A percentile compares a stretch with the other conserved stretches of the same genome.
Conservation (phyloP, 1,140 invertebrate genomes). For the Colletes latitarsis region DNA sequence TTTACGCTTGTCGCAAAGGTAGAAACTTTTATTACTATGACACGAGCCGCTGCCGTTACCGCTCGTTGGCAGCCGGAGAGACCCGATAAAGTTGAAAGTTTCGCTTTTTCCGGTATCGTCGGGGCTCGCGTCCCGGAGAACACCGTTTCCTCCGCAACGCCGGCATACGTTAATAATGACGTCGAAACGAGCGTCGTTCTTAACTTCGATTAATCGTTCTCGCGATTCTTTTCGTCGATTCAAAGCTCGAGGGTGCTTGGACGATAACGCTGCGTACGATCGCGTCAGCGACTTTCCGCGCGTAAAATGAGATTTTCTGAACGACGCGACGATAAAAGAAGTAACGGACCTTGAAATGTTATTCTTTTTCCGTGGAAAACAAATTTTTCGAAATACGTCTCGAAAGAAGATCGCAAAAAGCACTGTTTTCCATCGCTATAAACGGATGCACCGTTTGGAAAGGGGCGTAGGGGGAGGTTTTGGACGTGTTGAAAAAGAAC, state of each 20-base stretch:
- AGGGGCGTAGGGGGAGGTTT: background rate
- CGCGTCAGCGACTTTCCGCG: conserved; percentile 48
- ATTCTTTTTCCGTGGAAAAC: too few relatives aligned
- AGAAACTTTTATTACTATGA: conserved; percentile 36
- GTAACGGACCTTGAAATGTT: too few relatives aligned
- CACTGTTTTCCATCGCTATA: conserved; percentile 36
- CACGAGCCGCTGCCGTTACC: background rate
- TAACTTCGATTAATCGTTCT: conserved; percentile 4
- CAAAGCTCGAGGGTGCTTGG: conserved; percentile 33
- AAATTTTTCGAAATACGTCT: too few relatives aligned
- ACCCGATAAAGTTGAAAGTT: conserved; percentile 34
- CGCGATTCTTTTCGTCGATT: background rate
- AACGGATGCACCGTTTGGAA: conserved; percentile 10
- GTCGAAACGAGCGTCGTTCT: conserved; percentile 14
- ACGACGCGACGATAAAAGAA: conserved; percentile 41
- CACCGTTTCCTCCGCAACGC: background rate
- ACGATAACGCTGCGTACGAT: background rate
- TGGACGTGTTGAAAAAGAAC: conserved; percentile 43
- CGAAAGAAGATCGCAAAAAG: conserved; percentile 36
- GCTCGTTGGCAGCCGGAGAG: background rate
- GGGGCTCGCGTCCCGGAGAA: background rate
- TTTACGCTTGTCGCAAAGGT: conserved; percentile 24
- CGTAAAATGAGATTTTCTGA: conserved; percentile 65
- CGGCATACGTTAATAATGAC: background rate
- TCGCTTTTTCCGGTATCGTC: background rate